Base-by-base conservation (phyloP, 2,888 invertebrate genomes). In the Iselma pallidipennis region DNA sequence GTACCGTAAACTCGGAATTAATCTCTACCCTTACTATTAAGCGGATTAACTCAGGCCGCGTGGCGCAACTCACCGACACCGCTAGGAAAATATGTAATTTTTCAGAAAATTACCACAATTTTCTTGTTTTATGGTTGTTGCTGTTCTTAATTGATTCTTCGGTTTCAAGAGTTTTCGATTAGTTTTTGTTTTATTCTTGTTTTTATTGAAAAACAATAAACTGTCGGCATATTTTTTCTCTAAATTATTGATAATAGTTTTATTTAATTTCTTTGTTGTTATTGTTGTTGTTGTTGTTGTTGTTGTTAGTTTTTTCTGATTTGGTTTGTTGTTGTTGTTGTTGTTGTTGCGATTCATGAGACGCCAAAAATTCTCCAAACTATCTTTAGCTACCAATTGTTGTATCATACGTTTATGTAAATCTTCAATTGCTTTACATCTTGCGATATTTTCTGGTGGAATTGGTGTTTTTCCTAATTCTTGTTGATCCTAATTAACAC, bases 311-410 rank as follows among this genome's bases (percentile, higher is more conserved):
- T 48, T 48, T n/a, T 26, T 21, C 14, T 9, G 3, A 49, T n/a
- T n/a, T n/a, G n/a, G n/a, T n/a, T n/a, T n/a, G n/a, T 23, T 23
- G 26, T 2, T 23, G 37, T 53, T 49, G 21, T 63, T 3, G n/a
- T 37, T 37, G n/a, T 55, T 61, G 42, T 53, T 42, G 25, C 55
- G 56, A 4, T 67, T 57, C 76, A 77, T 76, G 16, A 76, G 57
- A 42, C 66, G 72, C 57, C 76, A 67, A 55, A 77, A 77, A 49
- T 70, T 74, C 25, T 72, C 63, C 26, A 74, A 71, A 63, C 77
- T 78, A 57, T 78, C 77, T 42, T 72, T 70, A 14, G 75, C 72
- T 49, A 74, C 74, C 14, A 76, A 48, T 57, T 78, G 76, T 12
- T 65, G 54, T 6, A 71, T 45, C 51, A 77, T 55, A 50, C 71